Conservation (phyloP, 2,113 vertebrate genomes). For the Erinaceus europaeus region DNA sequence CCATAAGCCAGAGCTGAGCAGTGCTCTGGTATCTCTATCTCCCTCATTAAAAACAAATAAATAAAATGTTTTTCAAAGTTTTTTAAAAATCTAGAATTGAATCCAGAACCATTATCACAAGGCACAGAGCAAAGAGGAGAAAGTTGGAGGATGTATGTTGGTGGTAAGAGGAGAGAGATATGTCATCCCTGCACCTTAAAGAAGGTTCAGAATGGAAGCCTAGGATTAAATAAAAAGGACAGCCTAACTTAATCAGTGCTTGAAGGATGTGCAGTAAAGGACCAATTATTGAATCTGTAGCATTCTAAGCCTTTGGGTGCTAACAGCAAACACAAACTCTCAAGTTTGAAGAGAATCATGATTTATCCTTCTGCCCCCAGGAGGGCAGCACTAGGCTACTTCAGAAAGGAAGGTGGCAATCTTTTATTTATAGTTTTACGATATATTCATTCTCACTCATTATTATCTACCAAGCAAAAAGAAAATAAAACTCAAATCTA, state of each 20-base stretch:
- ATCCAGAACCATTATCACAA: not conserved
- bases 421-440: not conserved
- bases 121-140: not conserved
- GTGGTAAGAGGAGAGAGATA: not conserved
- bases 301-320: not conserved
- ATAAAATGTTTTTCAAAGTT: too few relatives aligned
- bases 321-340: not conserved
- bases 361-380: not conserved
- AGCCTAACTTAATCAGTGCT: too few relatives aligned
- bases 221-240: too few relatives aligned
- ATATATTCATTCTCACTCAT: not conserved
- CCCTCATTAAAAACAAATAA: too few relatives aligned
- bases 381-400: not conserved
- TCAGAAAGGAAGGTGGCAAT: not conserved
- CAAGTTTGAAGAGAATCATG: not conserved
- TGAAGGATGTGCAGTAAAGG: too few relatives aligned
- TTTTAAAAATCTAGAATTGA: not conserved
- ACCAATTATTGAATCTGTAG: not conserved
- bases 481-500: not conserved
- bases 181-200: not conserved
- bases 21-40: too few relatives aligned
- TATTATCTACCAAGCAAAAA: not conserved
- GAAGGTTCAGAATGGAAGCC: not conserved
- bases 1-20: too few relatives aligned
- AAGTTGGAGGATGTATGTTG: not conserved